Conservation (phyloP, 37 sponge, comb jelly and placozoan genomes). For the Aplysina aerophoba region DNA sequence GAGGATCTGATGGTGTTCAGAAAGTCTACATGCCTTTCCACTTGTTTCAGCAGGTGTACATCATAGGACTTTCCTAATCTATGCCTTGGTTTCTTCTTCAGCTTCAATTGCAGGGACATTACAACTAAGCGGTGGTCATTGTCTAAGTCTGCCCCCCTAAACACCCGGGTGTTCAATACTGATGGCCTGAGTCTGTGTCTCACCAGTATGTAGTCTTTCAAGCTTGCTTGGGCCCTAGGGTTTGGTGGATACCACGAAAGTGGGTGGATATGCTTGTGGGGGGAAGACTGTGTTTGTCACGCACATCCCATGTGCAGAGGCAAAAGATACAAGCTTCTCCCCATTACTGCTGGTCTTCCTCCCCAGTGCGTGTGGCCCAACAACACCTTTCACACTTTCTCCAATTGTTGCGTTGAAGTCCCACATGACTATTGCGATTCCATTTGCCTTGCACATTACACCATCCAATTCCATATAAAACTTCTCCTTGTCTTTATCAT, state of each 20-base stretch:
- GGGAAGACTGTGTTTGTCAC: not conserved
- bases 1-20: not conserved
- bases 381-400: slow-evolving; percentile 4
- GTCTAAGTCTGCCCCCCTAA: no score
- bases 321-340: slow-evolving; percentile 1
- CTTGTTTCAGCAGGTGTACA: no score
- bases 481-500: no score
- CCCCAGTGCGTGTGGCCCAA: not conserved
- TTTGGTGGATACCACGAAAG: not conserved
- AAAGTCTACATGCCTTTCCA: no score
- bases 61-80: not conserved
- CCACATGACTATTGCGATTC: not conserved
- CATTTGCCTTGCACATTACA: not conserved
- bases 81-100: no score
- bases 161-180: no score
- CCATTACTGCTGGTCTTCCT: not conserved
- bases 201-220: slow-evolving; percentile 8
- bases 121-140: no score
- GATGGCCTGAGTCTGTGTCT: not conserved
- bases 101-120: no score
- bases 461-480: slow-evolving; percentile 2
- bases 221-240: not conserved
- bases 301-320: not conserved
- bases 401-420: slow-evolving; percentile 4
- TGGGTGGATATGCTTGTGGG: not conserved